Conservation (phyloP, 2,113 vertebrate species). For the Illadopsis cleaveri region DNA sequence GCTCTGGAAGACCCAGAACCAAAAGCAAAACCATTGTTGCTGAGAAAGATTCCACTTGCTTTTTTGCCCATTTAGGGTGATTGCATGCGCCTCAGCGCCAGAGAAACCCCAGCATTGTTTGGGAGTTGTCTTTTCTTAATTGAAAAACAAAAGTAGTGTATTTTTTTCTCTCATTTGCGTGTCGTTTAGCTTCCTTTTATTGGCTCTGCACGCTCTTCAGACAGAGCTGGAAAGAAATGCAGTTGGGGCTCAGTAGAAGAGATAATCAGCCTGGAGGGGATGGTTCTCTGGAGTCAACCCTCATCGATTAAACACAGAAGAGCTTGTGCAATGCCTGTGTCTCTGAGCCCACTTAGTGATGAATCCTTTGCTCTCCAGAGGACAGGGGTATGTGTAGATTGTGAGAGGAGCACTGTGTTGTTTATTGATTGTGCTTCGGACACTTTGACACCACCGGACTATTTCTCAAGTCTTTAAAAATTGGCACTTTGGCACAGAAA, state of each 20-base stretch:
- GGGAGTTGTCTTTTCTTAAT: conserved; percentile 36
- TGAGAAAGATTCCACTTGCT: neutral
- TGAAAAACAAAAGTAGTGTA: conserved; percentile 43
- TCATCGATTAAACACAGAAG: neutral
- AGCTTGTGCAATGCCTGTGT: neutral
- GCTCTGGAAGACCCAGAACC: neutral
- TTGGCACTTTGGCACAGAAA: accelerated
- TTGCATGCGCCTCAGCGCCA: neutral
- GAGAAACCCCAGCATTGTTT: conserved; percentile 1
- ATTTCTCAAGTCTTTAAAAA: neutral
- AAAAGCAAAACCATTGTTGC: neutral
- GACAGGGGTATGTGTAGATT: neutral
- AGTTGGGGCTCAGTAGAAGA: neutral
- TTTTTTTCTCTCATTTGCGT: neutral
- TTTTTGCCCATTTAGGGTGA: conserved; percentile 35
- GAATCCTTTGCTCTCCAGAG: neutral
- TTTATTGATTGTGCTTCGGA: neutral
- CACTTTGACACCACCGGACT: neutral
- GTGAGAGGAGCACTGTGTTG: neutral
- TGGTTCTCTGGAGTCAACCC: neutral
- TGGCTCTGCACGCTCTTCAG: neutral
- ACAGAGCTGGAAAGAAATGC: neutral
- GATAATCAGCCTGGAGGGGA: neutral
- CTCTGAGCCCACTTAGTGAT: neutral
- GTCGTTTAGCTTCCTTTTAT: conserved; percentile 19